Percentiles rank a stretch among this genome's conserved stretches.
These are phyloP conservation scores for Stigmatopora nigra DNA, from an alignment of 2,113 vertebrate species.

Conservation along the genomic window DNA sequence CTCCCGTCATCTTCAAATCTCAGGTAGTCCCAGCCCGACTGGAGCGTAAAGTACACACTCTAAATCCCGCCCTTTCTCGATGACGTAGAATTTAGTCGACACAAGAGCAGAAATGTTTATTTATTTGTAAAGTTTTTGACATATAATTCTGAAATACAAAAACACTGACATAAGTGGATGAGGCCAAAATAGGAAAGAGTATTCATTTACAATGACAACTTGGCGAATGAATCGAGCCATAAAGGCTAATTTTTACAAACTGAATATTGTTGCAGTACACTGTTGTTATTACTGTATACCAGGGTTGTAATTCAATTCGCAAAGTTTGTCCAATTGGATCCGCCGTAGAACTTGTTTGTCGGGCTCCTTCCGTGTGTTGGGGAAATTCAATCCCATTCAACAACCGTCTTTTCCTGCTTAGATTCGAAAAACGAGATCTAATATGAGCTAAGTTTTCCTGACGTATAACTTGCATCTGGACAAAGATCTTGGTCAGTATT, in stretches of 20 bases:
- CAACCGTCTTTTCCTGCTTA: neutral
- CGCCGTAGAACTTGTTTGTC: neutral
- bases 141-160: too few relatives aligned
- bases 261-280: too few relatives aligned
- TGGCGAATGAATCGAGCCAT: too few relatives aligned
- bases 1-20: neutral
- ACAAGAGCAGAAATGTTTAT: too few relatives aligned
- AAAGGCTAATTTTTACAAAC: too few relatives aligned
- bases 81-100: neutral
- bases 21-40: constrained; percentile 3
- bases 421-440: neutral
- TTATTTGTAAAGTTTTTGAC: too few relatives aligned
- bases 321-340: neutral
- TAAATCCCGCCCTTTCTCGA: constrained; percentile 43
- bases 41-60: constrained; percentile 7
- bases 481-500: neutral
- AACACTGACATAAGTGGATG: too few relatives aligned
- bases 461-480: neutral
- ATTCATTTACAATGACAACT: too few relatives aligned
- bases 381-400: neutral
- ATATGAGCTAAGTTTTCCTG: neutral
- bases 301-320: neutral
- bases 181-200: too few relatives aligned
- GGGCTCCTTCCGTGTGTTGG: neutral
- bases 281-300: too few relatives aligned